Percentiles rank a stretch among this genome's conserved stretches.
These are phyloP conservation scores for Rapana venosa DNA, from an alignment of 2,888 invertebrate genomes.

Conservation along the genomic window DNA sequence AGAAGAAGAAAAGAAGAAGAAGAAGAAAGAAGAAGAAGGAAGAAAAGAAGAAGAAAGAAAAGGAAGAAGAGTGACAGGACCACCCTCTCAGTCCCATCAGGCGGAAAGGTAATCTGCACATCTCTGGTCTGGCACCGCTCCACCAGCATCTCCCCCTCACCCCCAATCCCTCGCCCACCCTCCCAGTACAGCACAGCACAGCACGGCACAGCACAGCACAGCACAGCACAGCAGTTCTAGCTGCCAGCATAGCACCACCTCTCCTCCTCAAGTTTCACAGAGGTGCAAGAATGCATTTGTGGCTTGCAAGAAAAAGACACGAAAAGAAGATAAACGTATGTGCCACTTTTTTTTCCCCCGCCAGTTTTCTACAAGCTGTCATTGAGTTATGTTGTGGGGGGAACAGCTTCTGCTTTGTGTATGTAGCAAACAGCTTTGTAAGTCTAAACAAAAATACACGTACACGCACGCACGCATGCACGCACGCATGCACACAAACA, in stretches of 20 bases:
- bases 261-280: not conserved
- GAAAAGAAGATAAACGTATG: constrained; percentile 32
- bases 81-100: constrained; percentile 33
- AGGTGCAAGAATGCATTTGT: constrained; percentile 42
- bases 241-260: not conserved
- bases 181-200: not conserved
- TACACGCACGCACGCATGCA: too few relatives aligned
- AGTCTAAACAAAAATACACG: too few relatives aligned
- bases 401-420: too few relatives aligned
- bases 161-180: too few relatives aligned
- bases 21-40: too few relatives aligned
- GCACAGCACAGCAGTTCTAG: constrained; percentile 2
- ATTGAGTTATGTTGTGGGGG: not conserved
- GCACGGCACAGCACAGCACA: not conserved
- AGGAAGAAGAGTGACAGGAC: constrained; percentile 29
- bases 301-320: constrained; percentile 19
- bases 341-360: not conserved
- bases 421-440: too few relatives aligned
- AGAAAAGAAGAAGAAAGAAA: too few relatives aligned
- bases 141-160: too few relatives aligned
- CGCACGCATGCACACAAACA: too few relatives aligned
- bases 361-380: not conserved
- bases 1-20: too few relatives aligned
- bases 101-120: constrained; percentile 29
- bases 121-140: constrained; percentile 7